Evolutionary conservation across 2,888 invertebrate species (phyloP), one percentile per base, ranked within the genome.

Genomic region (Andrena camellia): DNA sequence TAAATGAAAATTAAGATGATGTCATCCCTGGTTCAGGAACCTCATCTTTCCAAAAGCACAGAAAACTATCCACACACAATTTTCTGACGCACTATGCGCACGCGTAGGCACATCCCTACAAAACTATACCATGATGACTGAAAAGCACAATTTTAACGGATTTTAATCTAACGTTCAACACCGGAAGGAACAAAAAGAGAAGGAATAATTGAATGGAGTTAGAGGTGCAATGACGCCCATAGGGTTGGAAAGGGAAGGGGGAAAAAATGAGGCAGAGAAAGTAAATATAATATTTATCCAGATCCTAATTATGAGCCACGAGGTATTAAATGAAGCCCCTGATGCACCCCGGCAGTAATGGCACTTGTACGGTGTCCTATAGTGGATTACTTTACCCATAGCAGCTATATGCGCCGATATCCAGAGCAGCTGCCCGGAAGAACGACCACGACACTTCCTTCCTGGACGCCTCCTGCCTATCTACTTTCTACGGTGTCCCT

Each of bases 371-470:
- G 93, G 90, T 90, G 89, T 93, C 93, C 90, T 90, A 91, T 93
- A 91, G 90, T 93, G 93, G 92, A 93, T 93, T 93, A 93, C 92
- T 93, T 92, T 92, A 93, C 92, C 57, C 91, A 86, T 85, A 83
- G 90, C 86, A 86, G 86, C 88, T 87, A 86, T 79, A 86, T 79
- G 87, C 57, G 57, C 88, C 89, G 87, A 90, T 91, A 91, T 89
- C 89, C 89, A 89, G 86, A 81, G 82, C 93, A 93, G 93, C 93
- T 93, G 93, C 90, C 92, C 92, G 92, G 92, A 92, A 92, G 93
- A 92, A 91, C 91, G 91, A 93, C 94, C 94, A 86, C 93, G 93
- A 93, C 92, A 93, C 93, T 93, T 94, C 94, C 94, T 93, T 93
- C 93, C 93, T 92, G 90, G 82, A 87, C 78, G 84, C 87, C 87